Evolutionary conservation across 2,888 invertebrate species (phyloP).

Genomic region (Hypselothyrea guttata): DNA sequence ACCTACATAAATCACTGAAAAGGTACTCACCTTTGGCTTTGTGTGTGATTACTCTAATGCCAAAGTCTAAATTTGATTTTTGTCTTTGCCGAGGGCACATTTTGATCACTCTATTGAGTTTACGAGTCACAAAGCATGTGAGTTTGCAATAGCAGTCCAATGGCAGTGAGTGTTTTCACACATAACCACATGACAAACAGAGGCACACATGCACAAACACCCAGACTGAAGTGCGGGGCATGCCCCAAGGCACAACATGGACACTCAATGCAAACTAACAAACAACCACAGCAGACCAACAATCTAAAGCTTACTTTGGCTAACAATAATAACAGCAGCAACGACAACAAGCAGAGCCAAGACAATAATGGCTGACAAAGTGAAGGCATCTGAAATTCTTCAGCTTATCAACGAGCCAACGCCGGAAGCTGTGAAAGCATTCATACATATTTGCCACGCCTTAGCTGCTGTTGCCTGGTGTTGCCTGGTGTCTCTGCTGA

Average conservation of each 20-base stretch:
- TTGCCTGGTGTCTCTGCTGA: too few relatives aligned
- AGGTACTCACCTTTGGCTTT: too few relatives aligned
- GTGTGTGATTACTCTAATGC: too few relatives aligned
- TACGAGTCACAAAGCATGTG: background rate
- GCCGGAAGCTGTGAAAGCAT: slow-evolving; percentile 74
- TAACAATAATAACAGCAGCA: slow-evolving; percentile 22
- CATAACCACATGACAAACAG: slow-evolving; percentile 29
- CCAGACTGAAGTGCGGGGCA: slow-evolving; percentile 1
- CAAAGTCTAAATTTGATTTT: too few relatives aligned
- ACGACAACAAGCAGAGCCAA: slow-evolving; percentile 8
- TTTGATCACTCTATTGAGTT: background rate
- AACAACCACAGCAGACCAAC: slow-evolving; percentile 34
- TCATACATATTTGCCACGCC: slow-evolving; percentile 72
- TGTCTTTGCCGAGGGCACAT: too few relatives aligned
- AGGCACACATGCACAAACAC: slow-evolving; percentile 2
- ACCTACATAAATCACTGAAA: too few relatives aligned
- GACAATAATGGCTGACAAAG: slow-evolving; percentile 42
- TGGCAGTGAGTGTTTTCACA: slow-evolving; percentile 33
- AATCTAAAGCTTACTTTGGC: slow-evolving; percentile 26
- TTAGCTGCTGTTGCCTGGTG: slow-evolving; percentile 38
- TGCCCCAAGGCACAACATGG: slow-evolving; percentile 55
- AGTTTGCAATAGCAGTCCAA: slow-evolving; percentile 5
- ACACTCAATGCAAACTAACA: slow-evolving; percentile 70
- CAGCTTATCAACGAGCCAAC: slow-evolving; percentile 66
- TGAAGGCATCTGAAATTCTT: slow-evolving; percentile 69